Evolutionary conservation across 2,113 vertebrate genomes (phyloP).

Genomic region (Trachemys scripta): DNA sequence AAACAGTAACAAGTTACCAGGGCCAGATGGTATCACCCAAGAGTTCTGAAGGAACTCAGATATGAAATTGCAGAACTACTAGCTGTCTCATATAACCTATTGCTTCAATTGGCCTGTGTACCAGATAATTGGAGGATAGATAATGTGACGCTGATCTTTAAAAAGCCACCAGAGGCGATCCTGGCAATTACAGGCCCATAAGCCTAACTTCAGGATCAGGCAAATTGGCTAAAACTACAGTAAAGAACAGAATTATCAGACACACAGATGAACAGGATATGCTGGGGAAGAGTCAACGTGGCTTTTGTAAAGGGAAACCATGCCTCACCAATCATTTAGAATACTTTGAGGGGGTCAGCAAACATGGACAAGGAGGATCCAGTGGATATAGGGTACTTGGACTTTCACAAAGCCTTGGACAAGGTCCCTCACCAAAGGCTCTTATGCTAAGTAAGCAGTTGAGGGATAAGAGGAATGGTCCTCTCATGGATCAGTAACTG

Average conservation of each 20-base stretch:
- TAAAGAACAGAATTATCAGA: background rate
- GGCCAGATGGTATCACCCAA: background rate
- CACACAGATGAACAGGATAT: background rate
- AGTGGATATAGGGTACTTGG: background rate
- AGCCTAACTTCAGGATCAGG: background rate
- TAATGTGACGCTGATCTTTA: background rate
- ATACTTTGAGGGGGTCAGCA: too few species aligned
- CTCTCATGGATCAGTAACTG: background rate
- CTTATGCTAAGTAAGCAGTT: background rate
- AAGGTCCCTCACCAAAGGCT: background rate
- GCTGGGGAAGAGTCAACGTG: background rate
- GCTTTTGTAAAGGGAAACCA: too few species aligned
- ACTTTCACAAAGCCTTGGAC: background rate
- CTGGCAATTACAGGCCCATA: background rate
- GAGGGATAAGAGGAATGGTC: background rate
- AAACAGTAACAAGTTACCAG: background rate
- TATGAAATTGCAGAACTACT: background rate
- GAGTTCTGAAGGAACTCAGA: background rate
- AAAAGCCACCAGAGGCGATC: background rate
- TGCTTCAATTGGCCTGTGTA: background rate
- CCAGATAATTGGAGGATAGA: background rate
- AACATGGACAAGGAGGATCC: background rate
- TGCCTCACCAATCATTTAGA: too few species aligned
- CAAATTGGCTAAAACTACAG: background rate
- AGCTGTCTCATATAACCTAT: background rate